Evolutionary conservation across 2,797 vertebrate species (phyloP), one percentile per base, ranked within the genome.

Genomic region (Heliangelus exortis): DNA sequence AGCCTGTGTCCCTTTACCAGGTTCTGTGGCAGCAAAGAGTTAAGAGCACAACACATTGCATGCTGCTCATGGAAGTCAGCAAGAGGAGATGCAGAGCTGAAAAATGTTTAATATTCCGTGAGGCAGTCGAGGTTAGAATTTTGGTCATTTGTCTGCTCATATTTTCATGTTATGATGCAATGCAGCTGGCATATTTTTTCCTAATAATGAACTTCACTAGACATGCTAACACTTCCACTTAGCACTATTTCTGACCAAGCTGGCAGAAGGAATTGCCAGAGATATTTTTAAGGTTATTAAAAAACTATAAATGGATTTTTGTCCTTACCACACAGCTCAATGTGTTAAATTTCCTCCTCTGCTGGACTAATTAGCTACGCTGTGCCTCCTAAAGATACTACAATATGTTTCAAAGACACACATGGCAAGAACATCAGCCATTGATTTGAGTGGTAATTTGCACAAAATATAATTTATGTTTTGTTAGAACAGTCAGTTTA

Each of bases 231-330:
- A 21, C 91, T 82, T 76, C 69, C 80, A 92, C 75, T 81, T 78
- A 73, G 72, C 78, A 53, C 87, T 84, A 71, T 59, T 94, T 93
- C 94, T 82, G 87, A 95, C 95, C 87, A 85, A 62, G 67, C 89
- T 89, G 72, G 82, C 94, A 93, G 90, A 73, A 78, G 92, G 92
- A 90, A 96, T 94, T 39, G 33, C 90, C 94, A 93, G 83, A 82
- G 90, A 92, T 96, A 95, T 96, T 94, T 95, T 48, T 92, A 89
- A 95, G 89, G 90, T 87, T 90, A 95, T 93, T 95, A 95, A 93
- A 95, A 76, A 66, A 88, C 91, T 89, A 69, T 91, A 94, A 97
- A 94, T 94, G 84, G 61, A 29, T 66, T 95, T 90, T 86, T 92
- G 92, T 93, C 92, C 86, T 94, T 68, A 21, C 47, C 47, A 82